Evolutionary conservation across 2,113 vertebrate genomes (phyloP).

Genomic region (Origma solitaria): DNA sequence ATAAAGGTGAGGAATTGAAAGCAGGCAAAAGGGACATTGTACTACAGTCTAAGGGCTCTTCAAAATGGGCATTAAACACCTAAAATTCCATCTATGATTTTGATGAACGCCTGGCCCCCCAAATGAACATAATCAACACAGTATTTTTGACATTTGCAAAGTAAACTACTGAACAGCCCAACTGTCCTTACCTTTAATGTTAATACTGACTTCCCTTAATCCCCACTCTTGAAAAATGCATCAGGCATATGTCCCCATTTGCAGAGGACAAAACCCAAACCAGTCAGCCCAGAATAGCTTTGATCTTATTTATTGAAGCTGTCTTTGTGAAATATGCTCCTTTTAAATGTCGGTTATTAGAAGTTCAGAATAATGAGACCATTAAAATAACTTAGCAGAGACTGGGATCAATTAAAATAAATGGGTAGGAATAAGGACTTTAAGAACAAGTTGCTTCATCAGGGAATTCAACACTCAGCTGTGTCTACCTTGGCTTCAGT

Average conservation of each 20-base stretch:
- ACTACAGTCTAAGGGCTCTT: background rate
- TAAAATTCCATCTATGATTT: background rate
- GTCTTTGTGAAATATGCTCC: constrained; percentile 46
- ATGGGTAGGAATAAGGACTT: constrained; percentile 37
- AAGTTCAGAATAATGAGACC: constrained; percentile 55
- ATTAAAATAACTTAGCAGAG: constrained; percentile 57
- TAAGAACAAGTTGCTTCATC: constrained; percentile 29
- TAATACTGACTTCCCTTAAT: background rate
- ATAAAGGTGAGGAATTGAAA: background rate
- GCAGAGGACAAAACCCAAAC: constrained; percentile 18
- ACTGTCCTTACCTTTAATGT: background rate
- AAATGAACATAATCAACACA: background rate
- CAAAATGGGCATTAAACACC: background rate
- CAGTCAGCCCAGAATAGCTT: background rate
- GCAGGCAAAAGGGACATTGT: background rate
- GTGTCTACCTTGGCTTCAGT: background rate
- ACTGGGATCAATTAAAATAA: constrained; percentile 64
- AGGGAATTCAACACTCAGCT: background rate
- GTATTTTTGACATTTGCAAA: background rate
- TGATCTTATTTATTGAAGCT: constrained; percentile 46
- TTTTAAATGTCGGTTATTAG: constrained; percentile 41
- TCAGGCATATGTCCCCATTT: background rate
- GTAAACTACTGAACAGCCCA: background rate
- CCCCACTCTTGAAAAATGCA: background rate
- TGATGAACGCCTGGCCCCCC: background rate